Percentiles rank a stretch among this genome's conserved stretches.
Conservation (phyloP, 2,797 vertebrate species). For the Odontamblyopus lacepedii region DNA sequence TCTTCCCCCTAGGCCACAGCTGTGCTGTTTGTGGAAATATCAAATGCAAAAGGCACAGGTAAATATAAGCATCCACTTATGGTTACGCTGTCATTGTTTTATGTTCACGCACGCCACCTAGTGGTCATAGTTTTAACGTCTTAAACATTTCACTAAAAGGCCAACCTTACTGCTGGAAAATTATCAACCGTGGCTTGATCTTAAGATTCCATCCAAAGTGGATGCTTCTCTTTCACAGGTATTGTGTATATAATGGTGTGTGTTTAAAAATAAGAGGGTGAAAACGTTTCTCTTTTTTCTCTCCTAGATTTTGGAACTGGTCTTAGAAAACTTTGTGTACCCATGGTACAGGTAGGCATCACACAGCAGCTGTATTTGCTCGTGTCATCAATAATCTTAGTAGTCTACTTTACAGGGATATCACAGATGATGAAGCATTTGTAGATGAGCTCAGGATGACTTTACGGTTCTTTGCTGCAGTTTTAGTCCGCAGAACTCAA, state of each 20-base stretch:
- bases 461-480: constrained; percentile 90
- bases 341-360: constrained; percentile 93
- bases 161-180: constrained; percentile 92
- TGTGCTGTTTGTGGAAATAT: constrained; percentile 96
- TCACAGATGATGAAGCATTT: constrained; percentile 95
- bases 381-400: background rate
- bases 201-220: constrained; percentile 93
- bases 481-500: constrained; percentile 90
- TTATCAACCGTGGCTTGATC: constrained; percentile 94
- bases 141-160: constrained; percentile 62
- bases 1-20: constrained; percentile 90
- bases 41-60: constrained; percentile 96
- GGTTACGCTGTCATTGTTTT: background rate
- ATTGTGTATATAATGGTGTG: constrained; percentile 1
- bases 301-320: constrained; percentile 90
- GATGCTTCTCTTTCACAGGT: constrained; percentile 96
- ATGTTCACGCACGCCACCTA: constrained; percentile 29
- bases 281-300: constrained; percentile 6
- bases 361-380: background rate
- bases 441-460: constrained; percentile 91
- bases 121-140: constrained; percentile 11
- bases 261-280: background rate
- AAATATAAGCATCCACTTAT: constrained; percentile 35
- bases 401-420: constrained; percentile 78
- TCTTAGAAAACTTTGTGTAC: constrained; percentile 96